phyloP scores from a whole-genome alignment of 2,888 invertebrate genomes.

The Diarsia mendica region DNA sequence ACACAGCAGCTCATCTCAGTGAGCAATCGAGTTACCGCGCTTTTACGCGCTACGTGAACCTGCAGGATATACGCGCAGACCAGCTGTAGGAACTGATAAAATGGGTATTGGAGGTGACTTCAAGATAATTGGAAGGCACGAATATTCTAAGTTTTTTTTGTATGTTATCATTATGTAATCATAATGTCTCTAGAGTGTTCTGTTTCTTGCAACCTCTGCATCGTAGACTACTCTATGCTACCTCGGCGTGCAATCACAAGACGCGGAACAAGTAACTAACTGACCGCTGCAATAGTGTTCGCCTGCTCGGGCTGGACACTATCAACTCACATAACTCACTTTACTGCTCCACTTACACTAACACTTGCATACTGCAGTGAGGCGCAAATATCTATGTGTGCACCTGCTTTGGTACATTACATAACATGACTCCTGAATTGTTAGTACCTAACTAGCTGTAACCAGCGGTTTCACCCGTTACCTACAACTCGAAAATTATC shows the following conservation, averaged over 20 bases:
- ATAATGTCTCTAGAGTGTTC: background rate
- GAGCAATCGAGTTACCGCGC: too few relatives aligned
- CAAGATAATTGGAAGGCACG: too few relatives aligned
- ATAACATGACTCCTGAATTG: background rate
- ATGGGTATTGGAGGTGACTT: too few relatives aligned
- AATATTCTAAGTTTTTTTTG: too few relatives aligned
- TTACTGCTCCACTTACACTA: constrained; percentile 42
- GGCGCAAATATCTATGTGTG: background rate
- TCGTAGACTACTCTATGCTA: constrained; percentile 55
- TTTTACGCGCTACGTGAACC: too few relatives aligned
- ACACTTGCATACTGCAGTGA: constrained; percentile 14
- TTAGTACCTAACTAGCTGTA: background rate
- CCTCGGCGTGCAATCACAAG: constrained; percentile 64
- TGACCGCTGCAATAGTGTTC: constrained; percentile 64
- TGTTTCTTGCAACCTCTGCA: constrained; percentile 19
- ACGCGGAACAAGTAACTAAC: constrained; percentile 66
- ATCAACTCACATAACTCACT: constrained; percentile 62
- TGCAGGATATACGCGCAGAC: too few relatives aligned
- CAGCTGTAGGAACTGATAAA: too few relatives aligned
- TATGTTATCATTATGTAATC: too few relatives aligned
- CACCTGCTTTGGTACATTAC: background rate
- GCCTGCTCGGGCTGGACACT: constrained; percentile 31
- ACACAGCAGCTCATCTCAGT: too few relatives aligned
- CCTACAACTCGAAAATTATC: too few relatives aligned
- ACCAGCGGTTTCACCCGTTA: too few relatives aligned